phyloP scores from a whole-genome alignment of 2,888 invertebrate species.

The Ashinkailepas kermadecensis region DNA sequence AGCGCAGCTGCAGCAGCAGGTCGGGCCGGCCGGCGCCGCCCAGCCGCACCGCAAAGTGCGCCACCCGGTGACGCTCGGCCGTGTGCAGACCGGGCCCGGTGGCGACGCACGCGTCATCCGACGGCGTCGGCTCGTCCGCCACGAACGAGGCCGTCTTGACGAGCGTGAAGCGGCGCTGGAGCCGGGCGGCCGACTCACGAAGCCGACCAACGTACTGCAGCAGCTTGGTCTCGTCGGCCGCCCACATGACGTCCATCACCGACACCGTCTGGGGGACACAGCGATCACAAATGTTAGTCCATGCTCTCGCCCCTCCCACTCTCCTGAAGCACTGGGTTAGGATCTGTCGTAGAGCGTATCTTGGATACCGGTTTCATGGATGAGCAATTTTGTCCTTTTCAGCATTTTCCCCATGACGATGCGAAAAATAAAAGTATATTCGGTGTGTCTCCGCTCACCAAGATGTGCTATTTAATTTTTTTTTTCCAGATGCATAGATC shows the following conservation, averaged over 20 bases:
- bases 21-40: constrained; percentile 26
- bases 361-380: too few species aligned
- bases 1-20: constrained; percentile 33
- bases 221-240: not conserved
- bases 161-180: constrained; percentile 7
- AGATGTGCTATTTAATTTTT: too few species aligned
- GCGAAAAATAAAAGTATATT: too few species aligned
- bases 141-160: constrained; percentile 1
- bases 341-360: too few species aligned
- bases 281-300: too few species aligned
- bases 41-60: constrained; percentile 32
- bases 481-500: too few species aligned
- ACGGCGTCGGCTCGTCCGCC: not conserved
- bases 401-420: too few species aligned
- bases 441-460: too few species aligned
- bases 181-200: not conserved
- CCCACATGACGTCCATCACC: not conserved
- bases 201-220: not conserved
- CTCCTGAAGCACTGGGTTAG: too few species aligned
- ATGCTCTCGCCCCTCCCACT: too few species aligned
- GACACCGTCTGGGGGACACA: not conserved
- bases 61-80: constrained; percentile 30
- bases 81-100: constrained; percentile 33
- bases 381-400: too few species aligned
- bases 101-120: constrained; percentile 5